A percentile compares a stretch with the other conserved stretches of the same genome.
Evolutionary conservation across 2,888 invertebrate genomes (phyloP).

Genomic region (Meteorus cinctellus): DNA sequence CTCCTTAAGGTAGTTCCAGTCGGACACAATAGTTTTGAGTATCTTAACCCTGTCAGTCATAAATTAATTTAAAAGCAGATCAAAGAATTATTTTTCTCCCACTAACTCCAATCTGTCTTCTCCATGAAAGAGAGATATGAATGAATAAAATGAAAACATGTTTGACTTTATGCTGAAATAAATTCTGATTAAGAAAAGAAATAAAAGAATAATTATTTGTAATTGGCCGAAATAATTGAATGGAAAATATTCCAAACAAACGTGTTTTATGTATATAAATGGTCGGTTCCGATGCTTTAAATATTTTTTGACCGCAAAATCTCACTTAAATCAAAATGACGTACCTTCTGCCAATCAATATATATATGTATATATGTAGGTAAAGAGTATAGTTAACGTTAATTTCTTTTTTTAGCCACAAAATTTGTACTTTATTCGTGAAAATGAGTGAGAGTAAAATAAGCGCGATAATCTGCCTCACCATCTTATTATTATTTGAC

Average conservation of each 20-base stretch:
- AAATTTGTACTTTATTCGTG: constrained; percentile 19
- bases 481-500: constrained; percentile 32
- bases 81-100: no score
- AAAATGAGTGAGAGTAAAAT: constrained; percentile 25
- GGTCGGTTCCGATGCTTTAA: no score
- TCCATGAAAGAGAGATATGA: no score
- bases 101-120: no score
- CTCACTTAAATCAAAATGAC: constrained; percentile 1
- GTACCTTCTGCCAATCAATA: constrained; percentile 2
- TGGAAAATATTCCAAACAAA: background rate
- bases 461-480: constrained; percentile 35
- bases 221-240: background rate
- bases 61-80: no score
- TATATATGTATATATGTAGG: constrained; percentile 4
- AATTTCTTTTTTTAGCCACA: constrained; percentile 16
- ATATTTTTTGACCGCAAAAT: constrained; percentile 16
- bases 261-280: background rate
- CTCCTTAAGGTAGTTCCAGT: background rate
- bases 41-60: no score
- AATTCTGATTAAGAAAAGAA: no score
- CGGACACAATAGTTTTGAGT: no score
- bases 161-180: no score
- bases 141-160: no score
- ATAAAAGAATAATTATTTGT: no score
- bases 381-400: background rate